Evolutionary conservation across 2,888 invertebrate species (phyloP).

Genomic region (Acholoe squamosa): DNA sequence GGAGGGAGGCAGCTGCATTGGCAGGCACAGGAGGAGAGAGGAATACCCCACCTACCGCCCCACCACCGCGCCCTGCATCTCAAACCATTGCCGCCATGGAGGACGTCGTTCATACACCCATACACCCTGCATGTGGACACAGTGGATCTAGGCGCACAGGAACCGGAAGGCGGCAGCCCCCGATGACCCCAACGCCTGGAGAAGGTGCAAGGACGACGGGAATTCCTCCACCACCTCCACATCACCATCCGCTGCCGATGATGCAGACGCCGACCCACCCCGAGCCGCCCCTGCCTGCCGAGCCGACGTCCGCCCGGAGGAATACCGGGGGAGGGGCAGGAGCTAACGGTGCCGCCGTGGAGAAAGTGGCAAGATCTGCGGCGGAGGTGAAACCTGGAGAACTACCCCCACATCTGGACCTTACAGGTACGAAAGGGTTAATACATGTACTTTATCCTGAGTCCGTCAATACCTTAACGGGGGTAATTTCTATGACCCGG

Average conservation of each 20-base stretch:
- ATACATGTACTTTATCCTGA: too few species aligned
- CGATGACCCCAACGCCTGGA: conserved; percentile 9
- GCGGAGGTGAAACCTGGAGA: not conserved
- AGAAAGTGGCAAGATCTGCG: not conserved
- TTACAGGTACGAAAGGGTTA: not conserved
- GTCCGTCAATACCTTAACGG: too few species aligned
- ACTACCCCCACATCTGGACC: not conserved
- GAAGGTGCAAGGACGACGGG: not conserved
- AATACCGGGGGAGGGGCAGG: not conserved
- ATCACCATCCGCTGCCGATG: not conserved
- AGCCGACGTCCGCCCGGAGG: conserved; percentile 8
- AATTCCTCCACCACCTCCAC: not conserved
- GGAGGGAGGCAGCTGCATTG: too few species aligned
- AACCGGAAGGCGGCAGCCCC: not conserved
- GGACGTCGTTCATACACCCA: not conserved
- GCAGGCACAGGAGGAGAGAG: too few species aligned
- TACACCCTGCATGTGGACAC: not conserved
- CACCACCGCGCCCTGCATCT: not conserved
- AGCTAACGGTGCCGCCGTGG: not conserved
- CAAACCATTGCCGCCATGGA: not conserved
- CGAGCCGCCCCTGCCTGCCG: not conserved
- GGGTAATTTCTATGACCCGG: too few species aligned
- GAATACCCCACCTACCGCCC: not conserved
- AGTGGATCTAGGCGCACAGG: not conserved
- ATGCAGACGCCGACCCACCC: conserved; percentile 7